These are phyloP conservation scores for Cyanistes caeruleus DNA, from an alignment of 2,113 vertebrate species.

Conservation along the genomic window DNA sequence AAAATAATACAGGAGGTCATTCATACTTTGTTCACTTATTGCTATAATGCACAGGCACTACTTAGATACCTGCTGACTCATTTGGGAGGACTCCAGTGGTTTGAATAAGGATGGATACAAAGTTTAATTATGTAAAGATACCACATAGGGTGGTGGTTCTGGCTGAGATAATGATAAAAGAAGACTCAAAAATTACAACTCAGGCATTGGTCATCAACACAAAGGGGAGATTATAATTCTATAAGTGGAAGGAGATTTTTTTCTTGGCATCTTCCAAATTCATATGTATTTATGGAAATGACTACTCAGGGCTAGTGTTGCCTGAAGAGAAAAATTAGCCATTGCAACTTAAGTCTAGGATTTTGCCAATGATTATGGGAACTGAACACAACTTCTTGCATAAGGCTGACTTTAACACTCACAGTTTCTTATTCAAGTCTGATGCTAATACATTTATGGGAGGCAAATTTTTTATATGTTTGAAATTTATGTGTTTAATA, in stretches of 20 bases:
- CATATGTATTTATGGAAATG: background rate
- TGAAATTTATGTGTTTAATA: background rate
- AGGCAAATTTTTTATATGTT: background rate
- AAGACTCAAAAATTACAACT: background rate
- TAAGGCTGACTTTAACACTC: background rate
- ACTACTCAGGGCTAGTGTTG: background rate
- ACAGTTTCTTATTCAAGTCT: background rate
- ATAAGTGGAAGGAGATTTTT: background rate
- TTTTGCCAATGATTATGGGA: background rate
- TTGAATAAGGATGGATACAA: background rate
- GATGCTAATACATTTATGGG: background rate
- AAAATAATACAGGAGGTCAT: fast-evolving
- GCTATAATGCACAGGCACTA: background rate
- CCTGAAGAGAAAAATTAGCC: background rate
- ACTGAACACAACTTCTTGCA: fast-evolving
- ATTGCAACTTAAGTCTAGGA: background rate
- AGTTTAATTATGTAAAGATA: background rate
- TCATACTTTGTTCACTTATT: background rate
- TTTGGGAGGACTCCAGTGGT: background rate
- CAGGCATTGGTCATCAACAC: background rate
- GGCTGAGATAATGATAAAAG: background rate
- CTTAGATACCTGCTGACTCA: background rate
- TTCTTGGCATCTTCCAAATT: background rate
- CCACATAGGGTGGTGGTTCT: background rate
- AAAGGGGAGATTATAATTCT: background rate